A percentile compares a stretch with the other conserved stretches of the same genome.
Evolutionary conservation across 2,797 vertebrate genomes (phyloP).

Genomic region (Sebastes vulpes): DNA sequence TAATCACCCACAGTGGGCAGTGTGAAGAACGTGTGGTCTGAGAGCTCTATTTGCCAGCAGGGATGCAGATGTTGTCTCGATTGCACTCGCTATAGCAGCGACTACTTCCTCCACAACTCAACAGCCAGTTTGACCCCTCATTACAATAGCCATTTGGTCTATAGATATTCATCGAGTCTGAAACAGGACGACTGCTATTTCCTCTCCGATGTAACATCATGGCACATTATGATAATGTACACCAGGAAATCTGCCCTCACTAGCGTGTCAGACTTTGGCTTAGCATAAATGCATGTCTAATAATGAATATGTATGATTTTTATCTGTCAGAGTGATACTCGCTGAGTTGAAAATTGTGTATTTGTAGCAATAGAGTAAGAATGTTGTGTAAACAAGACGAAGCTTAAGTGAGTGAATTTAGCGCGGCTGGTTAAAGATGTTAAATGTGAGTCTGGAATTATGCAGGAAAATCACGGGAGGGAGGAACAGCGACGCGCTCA

Average conservation of each 20-base stretch:
- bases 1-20: constrained; percentile 38
- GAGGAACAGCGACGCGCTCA: constrained; percentile 24
- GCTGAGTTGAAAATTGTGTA: not conserved
- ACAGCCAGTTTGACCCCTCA: constrained; percentile 24
- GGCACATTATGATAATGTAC: constrained; percentile 29
- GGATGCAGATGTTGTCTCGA: constrained; percentile 44
- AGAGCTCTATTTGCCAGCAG: constrained; percentile 17
- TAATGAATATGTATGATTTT: constrained; percentile 16
- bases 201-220: constrained; percentile 28
- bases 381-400: constrained; percentile 30
- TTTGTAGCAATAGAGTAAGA: constrained; percentile 12
- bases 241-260: constrained; percentile 21
- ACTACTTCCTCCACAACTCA: constrained; percentile 14
- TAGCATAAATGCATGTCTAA: constrained; percentile 49
- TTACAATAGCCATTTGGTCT: not conserved
- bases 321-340: constrained; percentile 12
- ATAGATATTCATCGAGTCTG: constrained; percentile 4
- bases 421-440: constrained; percentile 48
- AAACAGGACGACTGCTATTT: not conserved
- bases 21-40: constrained; percentile 8
- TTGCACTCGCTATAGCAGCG: not conserved
- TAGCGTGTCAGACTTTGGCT: constrained; percentile 16
- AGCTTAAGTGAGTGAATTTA: constrained; percentile 23
- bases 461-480: constrained; percentile 26
- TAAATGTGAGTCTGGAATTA: constrained; percentile 35